phyloP scores from a whole-genome alignment of 1,140 invertebrate species.

The Drosophila paulistorum region DNA sequence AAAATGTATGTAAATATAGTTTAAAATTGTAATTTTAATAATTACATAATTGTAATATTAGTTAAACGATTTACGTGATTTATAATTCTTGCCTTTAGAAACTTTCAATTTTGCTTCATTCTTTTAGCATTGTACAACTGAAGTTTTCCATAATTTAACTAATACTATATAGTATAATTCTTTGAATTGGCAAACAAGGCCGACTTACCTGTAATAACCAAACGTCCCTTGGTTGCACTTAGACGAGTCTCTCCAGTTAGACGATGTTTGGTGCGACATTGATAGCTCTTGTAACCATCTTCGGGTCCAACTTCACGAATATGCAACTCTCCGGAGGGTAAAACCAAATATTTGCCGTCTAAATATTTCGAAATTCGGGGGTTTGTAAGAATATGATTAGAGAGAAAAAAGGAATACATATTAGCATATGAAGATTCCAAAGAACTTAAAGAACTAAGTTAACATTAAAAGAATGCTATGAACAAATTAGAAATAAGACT shows the following conservation, averaged over 20 bases:
- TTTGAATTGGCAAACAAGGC: constrained; percentile 58
- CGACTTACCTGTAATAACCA: constrained; percentile 97
- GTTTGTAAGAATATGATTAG: constrained; percentile 2
- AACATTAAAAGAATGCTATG: background rate
- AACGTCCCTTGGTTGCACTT: constrained; percentile 95
- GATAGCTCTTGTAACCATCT: constrained; percentile 96
- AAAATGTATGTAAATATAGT: no score
- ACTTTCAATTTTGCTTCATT: no score
- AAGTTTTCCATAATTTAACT: constrained; percentile 20
- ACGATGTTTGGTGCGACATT: constrained; percentile 96
- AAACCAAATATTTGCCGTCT: constrained; percentile 97
- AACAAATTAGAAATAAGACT: constrained; percentile 2
- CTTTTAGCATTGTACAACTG: constrained; percentile 12
- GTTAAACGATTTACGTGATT: no score
- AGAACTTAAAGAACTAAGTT: background rate
- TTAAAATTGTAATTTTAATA: no score
- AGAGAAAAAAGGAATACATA: constrained; percentile 23
- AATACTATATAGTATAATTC: background rate
- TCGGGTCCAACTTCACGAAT: constrained; percentile 96
- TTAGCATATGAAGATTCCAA: constrained; percentile 34
- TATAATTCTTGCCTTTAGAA: no score
- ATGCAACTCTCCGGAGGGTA: constrained; percentile 96
- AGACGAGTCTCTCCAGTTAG: constrained; percentile 96
- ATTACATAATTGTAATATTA: no score
- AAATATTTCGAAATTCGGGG: constrained; percentile 38